These are phyloP conservation scores for Galagoides demidoff DNA, from an alignment of 2,797 vertebrate species.

Conservation along the genomic window DNA sequence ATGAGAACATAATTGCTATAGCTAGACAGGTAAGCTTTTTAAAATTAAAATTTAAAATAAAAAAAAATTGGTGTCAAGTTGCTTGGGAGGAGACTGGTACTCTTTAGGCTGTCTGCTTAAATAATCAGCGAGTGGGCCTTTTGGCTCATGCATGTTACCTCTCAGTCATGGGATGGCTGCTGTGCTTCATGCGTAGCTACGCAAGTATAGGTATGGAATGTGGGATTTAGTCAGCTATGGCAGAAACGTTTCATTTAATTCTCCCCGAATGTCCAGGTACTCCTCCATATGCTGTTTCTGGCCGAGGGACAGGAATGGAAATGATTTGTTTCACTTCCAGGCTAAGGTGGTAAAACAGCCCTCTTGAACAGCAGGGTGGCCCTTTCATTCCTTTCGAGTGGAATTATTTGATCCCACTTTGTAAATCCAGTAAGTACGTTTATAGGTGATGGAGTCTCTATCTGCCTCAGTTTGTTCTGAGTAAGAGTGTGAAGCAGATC, in stretches of 20 bases:
- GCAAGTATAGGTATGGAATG: neutral
- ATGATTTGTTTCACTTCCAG: neutral
- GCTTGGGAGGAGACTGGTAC: neutral
- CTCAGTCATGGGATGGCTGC: neutral
- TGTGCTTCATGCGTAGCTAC: neutral
- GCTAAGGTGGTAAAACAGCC: neutral
- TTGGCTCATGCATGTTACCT: neutral
- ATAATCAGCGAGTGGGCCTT: neutral
- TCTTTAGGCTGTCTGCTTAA: neutral
- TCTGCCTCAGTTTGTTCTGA: conserved; percentile 3
- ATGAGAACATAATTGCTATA: neutral
- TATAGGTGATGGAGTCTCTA: neutral
- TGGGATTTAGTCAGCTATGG: neutral
- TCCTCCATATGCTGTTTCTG: conserved; percentile 6
- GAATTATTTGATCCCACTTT: neutral
- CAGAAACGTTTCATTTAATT: neutral
- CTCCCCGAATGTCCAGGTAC: neutral
- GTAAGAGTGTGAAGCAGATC: neutral
- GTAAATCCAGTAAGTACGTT: neutral
- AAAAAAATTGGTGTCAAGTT: neutral
- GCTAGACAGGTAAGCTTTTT: neutral
- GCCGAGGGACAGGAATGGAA: neutral
- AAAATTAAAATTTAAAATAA: neutral
- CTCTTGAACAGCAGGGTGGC: neutral
- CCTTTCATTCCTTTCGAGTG: neutral